These are phyloP conservation scores for Schizothorax lantsangensis DNA, from an alignment of 2,797 vertebrate species.

Conservation along the genomic window DNA sequence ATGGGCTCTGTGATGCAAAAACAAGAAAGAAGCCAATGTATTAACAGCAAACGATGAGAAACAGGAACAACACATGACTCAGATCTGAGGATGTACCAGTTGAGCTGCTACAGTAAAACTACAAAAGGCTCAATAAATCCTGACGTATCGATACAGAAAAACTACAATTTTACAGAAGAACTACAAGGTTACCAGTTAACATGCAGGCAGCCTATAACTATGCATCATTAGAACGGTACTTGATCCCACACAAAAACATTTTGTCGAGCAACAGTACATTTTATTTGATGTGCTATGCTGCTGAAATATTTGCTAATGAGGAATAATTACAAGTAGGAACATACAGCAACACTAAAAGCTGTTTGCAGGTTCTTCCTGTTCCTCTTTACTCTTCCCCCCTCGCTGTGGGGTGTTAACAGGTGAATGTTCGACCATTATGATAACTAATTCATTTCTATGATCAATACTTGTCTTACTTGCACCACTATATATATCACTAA, in stretches of 20 bases:
- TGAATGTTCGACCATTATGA: neutral
- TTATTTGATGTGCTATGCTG: neutral
- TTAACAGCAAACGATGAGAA: neutral
- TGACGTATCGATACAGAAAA: no score
- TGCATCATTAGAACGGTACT: neutral
- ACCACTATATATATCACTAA: neutral
- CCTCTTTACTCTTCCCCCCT: neutral
- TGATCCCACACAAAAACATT: neutral
- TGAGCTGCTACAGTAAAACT: neutral
- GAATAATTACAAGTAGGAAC: neutral
- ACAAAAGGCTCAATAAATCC: no score
- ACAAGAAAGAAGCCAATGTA: neutral
- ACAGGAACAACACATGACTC: neutral
- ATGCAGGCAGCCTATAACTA: neutral
- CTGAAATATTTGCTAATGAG: neutral
- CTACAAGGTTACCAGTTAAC: no score
- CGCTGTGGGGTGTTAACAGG: neutral
- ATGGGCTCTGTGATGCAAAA: slow-evolving; percentile 83
- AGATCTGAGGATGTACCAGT: neutral
- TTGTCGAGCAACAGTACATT: neutral
- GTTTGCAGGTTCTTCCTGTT: slow-evolving; percentile 15
- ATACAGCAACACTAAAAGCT: neutral
- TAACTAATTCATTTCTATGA: neutral
- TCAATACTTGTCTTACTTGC: neutral
- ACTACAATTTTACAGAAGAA: no score